Conservation (phyloP, 2,888 invertebrate species). For the Leptinotarsa juncta region DNA sequence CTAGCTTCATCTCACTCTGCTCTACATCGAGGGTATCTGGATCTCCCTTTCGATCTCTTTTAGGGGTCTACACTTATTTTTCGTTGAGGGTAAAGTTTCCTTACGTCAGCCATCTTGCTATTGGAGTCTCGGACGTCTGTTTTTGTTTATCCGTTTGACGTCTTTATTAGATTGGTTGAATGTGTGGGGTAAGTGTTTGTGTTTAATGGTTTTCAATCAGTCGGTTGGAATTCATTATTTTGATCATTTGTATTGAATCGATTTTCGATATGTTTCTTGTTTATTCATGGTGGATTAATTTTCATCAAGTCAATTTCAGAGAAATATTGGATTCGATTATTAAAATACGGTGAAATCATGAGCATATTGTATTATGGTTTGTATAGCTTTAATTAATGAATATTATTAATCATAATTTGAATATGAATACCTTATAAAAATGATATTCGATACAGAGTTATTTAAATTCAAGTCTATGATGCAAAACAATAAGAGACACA, state of each 20-base stretch:
- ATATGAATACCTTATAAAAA: no score
- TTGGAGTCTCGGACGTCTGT: constrained; percentile 44
- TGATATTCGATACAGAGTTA: no score
- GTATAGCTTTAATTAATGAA: no score
- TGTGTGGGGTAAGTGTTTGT: constrained; percentile 18
- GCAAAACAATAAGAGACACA: no score
- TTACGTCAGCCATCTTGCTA: constrained; percentile 61
- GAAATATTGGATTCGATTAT: not conserved
- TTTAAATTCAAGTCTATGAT: no score
- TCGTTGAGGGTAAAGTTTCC: constrained; percentile 32
- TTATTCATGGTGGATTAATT: not conserved
- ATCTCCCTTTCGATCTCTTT: constrained; percentile 39
- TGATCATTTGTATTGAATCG: not conserved
- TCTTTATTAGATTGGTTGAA: constrained; percentile 40
- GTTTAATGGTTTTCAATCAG: not conserved
- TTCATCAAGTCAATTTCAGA: not conserved
- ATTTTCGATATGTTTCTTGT: not conserved
- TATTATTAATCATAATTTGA: no score
- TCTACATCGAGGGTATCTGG: constrained; percentile 35
- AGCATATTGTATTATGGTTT: no score
- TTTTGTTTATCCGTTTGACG: constrained; percentile 42
- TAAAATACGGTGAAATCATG: not conserved
- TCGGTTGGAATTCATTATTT: constrained; percentile 25
- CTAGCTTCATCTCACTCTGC: constrained; percentile 45
- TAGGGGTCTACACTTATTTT: constrained; percentile 1